These are phyloP conservation scores for Phylloscopus trochiloides DNA, from an alignment of 2,113 vertebrate genomes.

Conservation along the genomic window DNA sequence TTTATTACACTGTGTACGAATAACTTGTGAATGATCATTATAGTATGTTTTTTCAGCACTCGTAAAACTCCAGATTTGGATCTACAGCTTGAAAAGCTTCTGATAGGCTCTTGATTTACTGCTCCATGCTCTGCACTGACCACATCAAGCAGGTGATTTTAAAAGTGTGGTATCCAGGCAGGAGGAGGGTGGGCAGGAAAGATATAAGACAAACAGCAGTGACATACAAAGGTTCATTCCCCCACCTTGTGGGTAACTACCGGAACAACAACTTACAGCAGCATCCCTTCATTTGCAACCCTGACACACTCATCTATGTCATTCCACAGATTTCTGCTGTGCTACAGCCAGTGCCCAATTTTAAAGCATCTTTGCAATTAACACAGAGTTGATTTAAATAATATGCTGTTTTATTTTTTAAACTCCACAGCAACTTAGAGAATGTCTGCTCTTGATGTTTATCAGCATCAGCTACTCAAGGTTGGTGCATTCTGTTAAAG, in stretches of 20 bases:
- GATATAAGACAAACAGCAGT: not conserved
- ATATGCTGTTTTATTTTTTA: not conserved
- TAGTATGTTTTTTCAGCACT: not conserved
- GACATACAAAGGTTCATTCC: conserved; percentile 22
- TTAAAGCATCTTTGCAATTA: not conserved
- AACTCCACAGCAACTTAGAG: not conserved
- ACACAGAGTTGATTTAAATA: not conserved
- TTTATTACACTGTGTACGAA: not conserved
- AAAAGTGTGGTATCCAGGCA: not conserved
- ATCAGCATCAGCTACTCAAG: not conserved
- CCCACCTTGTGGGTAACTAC: conserved; percentile 57
- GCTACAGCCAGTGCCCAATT: not conserved
- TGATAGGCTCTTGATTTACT: not conserved
- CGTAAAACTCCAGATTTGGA: not conserved
- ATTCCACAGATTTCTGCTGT: not conserved
- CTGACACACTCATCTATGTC: not conserved
- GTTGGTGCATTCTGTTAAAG: not conserved
- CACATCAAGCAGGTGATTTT: not conserved
- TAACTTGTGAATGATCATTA: rapidly evolving
- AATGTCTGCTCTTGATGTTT: not conserved
- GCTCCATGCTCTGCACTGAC: not conserved
- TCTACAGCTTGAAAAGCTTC: not conserved
- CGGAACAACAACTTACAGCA: conserved; percentile 20
- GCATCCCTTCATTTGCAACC: not conserved
- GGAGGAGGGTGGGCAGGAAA: not conserved